Percentiles rank a stretch among this genome's conserved stretches.
Conservation (phyloP, 2,888 invertebrate genomes). For the Craniophora ligustri region DNA sequence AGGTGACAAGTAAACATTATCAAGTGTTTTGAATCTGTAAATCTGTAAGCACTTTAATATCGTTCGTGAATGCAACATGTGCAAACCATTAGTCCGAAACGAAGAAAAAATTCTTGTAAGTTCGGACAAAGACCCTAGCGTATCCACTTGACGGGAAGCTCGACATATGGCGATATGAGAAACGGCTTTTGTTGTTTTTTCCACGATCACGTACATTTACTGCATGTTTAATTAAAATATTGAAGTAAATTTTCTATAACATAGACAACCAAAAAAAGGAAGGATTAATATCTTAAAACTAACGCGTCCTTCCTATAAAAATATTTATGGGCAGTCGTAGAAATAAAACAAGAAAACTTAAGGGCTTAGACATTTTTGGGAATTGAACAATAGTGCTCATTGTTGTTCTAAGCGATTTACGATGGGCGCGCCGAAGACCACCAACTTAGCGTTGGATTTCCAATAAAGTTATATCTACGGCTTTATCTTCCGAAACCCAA, state of each 20-base stretch:
- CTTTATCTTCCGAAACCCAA: slow-evolving; percentile 17
- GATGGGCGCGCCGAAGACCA: slow-evolving; percentile 45
- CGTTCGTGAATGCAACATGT: slow-evolving; percentile 53
- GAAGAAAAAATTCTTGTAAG: slow-evolving; percentile 52
- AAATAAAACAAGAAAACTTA: slow-evolving; percentile 27
- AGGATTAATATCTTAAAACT: neutral
- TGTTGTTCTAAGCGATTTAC: slow-evolving; percentile 58
- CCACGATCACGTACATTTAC: slow-evolving; percentile 54
- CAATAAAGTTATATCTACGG: slow-evolving; percentile 29
- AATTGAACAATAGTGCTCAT: slow-evolving; percentile 59
- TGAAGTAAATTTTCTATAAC: slow-evolving; percentile 2
- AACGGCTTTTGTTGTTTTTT: slow-evolving; percentile 67
- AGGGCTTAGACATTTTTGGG: slow-evolving; percentile 45
- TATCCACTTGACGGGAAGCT: slow-evolving; percentile 70
- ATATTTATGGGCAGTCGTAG: neutral
- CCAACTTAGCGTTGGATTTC: slow-evolving; percentile 35
- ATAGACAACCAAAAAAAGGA: neutral
- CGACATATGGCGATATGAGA: slow-evolving; percentile 74
- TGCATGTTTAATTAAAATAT: slow-evolving; percentile 12
- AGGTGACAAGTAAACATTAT: slow-evolving; percentile 2
- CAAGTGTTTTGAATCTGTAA: slow-evolving; percentile 32
- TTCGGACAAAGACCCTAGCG: slow-evolving; percentile 51
- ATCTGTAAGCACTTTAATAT: slow-evolving; percentile 57
- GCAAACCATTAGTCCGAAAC: slow-evolving; percentile 48
- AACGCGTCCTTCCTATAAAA: slow-evolving; percentile 3